These are phyloP conservation scores for Cactoblastis cactorum DNA, from an alignment of 2,888 invertebrate species.

Conservation along the genomic window DNA sequence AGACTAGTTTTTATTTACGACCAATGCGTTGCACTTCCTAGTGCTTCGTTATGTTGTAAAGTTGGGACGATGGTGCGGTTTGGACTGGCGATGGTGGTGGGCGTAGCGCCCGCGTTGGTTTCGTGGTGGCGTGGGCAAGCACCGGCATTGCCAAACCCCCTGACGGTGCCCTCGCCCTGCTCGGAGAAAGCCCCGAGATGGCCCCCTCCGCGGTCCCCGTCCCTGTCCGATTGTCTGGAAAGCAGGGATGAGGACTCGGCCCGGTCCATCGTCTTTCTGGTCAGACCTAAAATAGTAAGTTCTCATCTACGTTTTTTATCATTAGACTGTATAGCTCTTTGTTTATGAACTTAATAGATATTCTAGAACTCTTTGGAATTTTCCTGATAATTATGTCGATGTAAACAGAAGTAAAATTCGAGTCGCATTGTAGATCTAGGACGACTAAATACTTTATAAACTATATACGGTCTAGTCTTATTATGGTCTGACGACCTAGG, in stretches of 20 bases:
- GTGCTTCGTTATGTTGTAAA: slow-evolving; percentile 32
- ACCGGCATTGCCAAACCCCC: slow-evolving; percentile 43
- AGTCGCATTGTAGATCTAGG: too few species aligned
- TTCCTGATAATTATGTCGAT: too few species aligned
- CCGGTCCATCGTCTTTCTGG: slow-evolving; percentile 67
- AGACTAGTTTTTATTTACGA: slow-evolving; percentile 58
- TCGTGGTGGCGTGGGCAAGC: slow-evolving; percentile 72
- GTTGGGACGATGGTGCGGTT: slow-evolving; percentile 62
- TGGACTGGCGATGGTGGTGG: slow-evolving; percentile 73
- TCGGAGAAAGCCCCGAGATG: slow-evolving; percentile 55
- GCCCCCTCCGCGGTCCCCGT: slow-evolving; percentile 62
- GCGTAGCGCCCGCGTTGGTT: slow-evolving; percentile 72
- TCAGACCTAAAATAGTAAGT: slow-evolving; percentile 71
- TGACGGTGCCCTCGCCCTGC: slow-evolving; percentile 37
- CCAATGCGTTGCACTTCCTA: slow-evolving; percentile 50
- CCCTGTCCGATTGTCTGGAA: slow-evolving; percentile 71
- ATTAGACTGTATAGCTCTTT: too few species aligned
- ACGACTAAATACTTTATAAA: too few species aligned
- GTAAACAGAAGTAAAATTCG: too few species aligned
- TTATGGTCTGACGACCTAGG: not conserved
- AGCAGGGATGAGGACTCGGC: slow-evolving; percentile 72
- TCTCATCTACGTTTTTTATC: too few species aligned
- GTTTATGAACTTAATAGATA: too few species aligned
- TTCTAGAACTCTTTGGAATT: too few species aligned
- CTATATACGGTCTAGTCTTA: too few species aligned